Evolutionary conservation across 92 coral and sea anemone genomes (phyloP), one percentile per base, ranked within the genome.

Genomic region (Heteractis magnifica): DNA sequence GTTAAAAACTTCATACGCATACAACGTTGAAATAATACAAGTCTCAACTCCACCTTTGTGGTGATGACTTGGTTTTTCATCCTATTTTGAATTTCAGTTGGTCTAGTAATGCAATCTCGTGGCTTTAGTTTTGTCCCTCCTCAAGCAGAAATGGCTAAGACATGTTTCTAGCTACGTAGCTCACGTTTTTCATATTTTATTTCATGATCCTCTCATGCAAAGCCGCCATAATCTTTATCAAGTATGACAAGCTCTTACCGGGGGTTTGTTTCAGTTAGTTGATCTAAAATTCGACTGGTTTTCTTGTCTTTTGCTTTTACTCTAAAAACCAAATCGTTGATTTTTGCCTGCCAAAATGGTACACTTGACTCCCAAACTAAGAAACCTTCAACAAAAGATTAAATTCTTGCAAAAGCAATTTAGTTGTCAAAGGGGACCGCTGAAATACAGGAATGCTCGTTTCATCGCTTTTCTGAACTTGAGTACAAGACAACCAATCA

Each of bases 401-500:
- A 9, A 62, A 6, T 11, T 18, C 52, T 80, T 80, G 19, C 76
- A 59, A 80, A 56, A 19, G 52, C 44, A 80, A 64, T 80, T 62
- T 80, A 68, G 60, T n/a, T 52, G 59, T 12, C 16, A 50, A 70
- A 51, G 26, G 50, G 34, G 20, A 52, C 16, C 55, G 70, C 71
- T 23, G 82, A 77, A 70, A 50, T 58, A 77, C n/a, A 64, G 78
- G 68, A 79, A 85, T 65, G 34, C 79, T n/a, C 12, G 72, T 85
- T 65, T 85, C 88, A 85, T 65, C 88, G 49, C 88, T 85, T 77
- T 84, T 26, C 23, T 71, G 71, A 78, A 41, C 62, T 65, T 4
- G 56, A 85, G 88, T 20, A 51, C 62, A 10, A 44, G 23, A 12
- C 56, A 50, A 13, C 87, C 87, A 84, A 84, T 84, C 76, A 65